These are phyloP conservation scores for Lerema accius DNA, from an alignment of 1,140 invertebrate genomes.

Conservation along the genomic window DNA sequence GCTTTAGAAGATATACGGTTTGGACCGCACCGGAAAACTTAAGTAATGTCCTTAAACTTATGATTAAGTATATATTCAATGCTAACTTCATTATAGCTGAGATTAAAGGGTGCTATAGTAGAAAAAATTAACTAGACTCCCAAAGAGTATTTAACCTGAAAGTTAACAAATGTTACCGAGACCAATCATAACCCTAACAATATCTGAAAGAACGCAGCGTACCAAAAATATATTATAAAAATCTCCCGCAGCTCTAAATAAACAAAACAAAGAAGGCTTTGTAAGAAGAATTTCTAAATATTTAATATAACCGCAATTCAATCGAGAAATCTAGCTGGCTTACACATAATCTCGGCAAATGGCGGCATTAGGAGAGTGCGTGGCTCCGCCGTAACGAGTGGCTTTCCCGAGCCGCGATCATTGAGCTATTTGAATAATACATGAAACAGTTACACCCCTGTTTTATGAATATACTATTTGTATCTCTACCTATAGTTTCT, in stretches of 20 bases:
- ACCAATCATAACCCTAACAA: too few species aligned
- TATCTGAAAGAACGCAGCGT: too few species aligned
- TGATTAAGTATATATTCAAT: too few species aligned
- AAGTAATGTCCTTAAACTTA: too few species aligned
- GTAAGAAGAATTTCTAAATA: conserved; percentile 18
- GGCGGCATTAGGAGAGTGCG: conserved; percentile 59
- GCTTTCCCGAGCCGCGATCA: conserved; percentile 45
- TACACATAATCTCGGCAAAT: conserved; percentile 61
- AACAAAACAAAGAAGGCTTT: conserved; percentile 3
- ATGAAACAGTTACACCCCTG: conserved; percentile 36
- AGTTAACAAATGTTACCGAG: too few species aligned
- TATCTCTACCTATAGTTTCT: too few species aligned
- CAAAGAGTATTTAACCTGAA: too few species aligned
- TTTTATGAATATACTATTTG: conserved; percentile 20
- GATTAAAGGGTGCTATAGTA: too few species aligned
- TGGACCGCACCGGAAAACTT: too few species aligned
- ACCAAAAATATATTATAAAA: background rate
- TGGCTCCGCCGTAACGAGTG: conserved; percentile 47
- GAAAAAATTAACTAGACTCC: too few species aligned
- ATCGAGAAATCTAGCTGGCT: conserved; percentile 23
- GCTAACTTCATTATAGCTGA: too few species aligned
- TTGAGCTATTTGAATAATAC: conserved; percentile 66
- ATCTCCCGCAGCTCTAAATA: background rate
- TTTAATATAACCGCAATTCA: conserved; percentile 31
- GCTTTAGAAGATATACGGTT: background rate